These are phyloP conservation scores for Manduca sexta DNA, from an alignment of 1,140 invertebrate species.

Conservation along the genomic window DNA sequence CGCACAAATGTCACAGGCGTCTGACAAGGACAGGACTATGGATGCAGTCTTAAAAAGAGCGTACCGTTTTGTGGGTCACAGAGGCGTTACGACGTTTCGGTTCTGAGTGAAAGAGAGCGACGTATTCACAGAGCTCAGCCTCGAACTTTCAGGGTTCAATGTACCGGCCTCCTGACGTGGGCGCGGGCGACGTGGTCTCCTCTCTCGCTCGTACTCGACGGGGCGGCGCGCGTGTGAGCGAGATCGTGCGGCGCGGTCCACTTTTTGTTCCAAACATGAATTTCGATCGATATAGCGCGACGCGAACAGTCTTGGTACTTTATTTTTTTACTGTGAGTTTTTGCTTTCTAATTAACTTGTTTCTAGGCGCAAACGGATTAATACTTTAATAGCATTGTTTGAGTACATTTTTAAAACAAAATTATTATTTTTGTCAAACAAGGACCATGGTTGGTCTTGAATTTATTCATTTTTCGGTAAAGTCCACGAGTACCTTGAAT, in stretches of 20 bases:
- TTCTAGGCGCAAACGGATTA: not conserved
- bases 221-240: conserved; percentile 17
- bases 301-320: conserved; percentile 41
- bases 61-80: conserved; percentile 4
- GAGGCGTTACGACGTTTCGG: conserved; percentile 8
- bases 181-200: conserved; percentile 10
- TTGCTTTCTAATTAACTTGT: conserved; percentile 7
- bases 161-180: conserved; percentile 20
- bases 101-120: conserved; percentile 9
- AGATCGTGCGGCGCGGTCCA: conserved; percentile 32
- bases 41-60: conserved; percentile 4
- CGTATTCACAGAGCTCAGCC: not conserved
- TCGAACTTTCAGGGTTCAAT: conserved; percentile 14
- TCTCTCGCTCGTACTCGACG: conserved; percentile 1
- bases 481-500: too few species aligned
- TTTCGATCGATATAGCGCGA: conserved; percentile 58
- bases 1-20: not conserved
- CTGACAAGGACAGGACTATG: conserved; percentile 5
- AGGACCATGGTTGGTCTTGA: too few species aligned
- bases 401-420: too few species aligned
- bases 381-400: too few species aligned
- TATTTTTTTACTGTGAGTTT: conserved; percentile 20
- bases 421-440: too few species aligned
- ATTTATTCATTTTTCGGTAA: too few species aligned
- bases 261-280: conserved; percentile 61